Evolutionary conservation across 2,888 invertebrate genomes (phyloP).

Genomic region (Erannis defoliaria): DNA sequence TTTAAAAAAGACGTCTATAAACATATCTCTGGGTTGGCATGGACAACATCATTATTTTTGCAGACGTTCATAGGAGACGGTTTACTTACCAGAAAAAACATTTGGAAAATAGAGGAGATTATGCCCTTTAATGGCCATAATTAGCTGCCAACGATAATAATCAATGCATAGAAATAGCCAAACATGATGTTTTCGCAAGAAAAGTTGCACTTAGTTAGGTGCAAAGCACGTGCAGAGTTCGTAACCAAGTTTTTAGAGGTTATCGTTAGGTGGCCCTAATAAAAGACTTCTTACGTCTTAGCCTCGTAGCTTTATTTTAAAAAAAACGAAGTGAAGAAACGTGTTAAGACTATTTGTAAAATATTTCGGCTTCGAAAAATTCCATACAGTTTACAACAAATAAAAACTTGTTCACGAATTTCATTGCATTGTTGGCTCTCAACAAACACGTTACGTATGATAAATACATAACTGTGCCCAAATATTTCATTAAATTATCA

Average conservation of each 20-base stretch:
- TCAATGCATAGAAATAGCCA: not conserved
- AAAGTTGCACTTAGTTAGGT: not conserved
- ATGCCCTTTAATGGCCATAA: too few relatives aligned
- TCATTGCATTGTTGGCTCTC: conserved; percentile 20
- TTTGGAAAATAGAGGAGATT: too few relatives aligned
- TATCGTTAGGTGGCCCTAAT: not conserved
- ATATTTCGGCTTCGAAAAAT: conserved; percentile 9
- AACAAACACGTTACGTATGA: conserved; percentile 28
- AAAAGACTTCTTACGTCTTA: not conserved
- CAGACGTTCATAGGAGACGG: too few relatives aligned
- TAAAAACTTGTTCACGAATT: conserved; percentile 3
- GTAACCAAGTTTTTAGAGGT: not conserved
- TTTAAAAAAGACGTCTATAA: too few relatives aligned
- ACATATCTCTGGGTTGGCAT: too few relatives aligned
- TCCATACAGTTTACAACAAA: conserved; percentile 6
- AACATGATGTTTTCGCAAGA: not conserved
- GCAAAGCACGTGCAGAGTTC: not conserved
- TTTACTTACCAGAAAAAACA: too few relatives aligned
- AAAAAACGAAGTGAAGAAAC: not conserved
- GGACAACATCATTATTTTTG: too few relatives aligned
- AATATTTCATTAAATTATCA: conserved; percentile 49
- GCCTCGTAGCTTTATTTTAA: too few relatives aligned
- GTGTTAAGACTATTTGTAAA: not conserved
- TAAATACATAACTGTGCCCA: conserved; percentile 42
- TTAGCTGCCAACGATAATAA: not conserved